These are phyloP conservation scores for Oreochromis niloticus DNA, from an alignment of 2,113 vertebrate species.

Conservation along the genomic window DNA sequence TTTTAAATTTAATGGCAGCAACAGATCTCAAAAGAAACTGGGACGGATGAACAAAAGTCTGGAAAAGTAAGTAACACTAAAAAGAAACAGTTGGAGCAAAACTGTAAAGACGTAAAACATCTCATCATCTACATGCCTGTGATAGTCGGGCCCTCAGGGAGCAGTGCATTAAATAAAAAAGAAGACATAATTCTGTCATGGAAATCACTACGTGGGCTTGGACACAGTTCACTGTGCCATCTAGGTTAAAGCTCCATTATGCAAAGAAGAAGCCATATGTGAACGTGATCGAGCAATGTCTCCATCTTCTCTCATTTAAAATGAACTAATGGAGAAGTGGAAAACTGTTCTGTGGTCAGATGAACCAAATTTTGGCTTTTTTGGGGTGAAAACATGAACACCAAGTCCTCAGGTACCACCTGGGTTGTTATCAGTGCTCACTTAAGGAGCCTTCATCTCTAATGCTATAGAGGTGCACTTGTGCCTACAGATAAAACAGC, in stretches of 20 bases:
- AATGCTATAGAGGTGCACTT: rapidly evolving
- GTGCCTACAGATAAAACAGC: neutral
- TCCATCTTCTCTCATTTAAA: neutral
- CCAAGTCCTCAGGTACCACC: neutral
- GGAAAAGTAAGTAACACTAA: neutral
- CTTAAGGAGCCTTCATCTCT: neutral
- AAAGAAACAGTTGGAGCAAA: neutral
- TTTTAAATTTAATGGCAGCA: neutral
- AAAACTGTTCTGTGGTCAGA: neutral
- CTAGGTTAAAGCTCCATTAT: neutral
- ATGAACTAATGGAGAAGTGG: neutral
- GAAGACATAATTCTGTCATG: neutral
- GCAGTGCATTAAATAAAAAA: neutral
- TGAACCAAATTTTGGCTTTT: neutral
- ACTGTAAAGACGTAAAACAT: neutral
- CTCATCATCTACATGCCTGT: neutral
- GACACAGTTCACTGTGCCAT: neutral
- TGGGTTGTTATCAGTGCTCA: neutral
- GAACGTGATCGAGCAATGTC: neutral
- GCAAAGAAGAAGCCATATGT: neutral
- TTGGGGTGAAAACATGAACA: neutral
- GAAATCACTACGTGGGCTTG: too few relatives aligned
- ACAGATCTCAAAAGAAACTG: neutral
- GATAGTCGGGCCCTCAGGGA: neutral
- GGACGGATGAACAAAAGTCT: neutral